Evolutionary conservation across 2,113 vertebrate species (phyloP), one percentile per base, ranked within the genome.

Genomic region (Chroicocephalus ridibundus): DNA sequence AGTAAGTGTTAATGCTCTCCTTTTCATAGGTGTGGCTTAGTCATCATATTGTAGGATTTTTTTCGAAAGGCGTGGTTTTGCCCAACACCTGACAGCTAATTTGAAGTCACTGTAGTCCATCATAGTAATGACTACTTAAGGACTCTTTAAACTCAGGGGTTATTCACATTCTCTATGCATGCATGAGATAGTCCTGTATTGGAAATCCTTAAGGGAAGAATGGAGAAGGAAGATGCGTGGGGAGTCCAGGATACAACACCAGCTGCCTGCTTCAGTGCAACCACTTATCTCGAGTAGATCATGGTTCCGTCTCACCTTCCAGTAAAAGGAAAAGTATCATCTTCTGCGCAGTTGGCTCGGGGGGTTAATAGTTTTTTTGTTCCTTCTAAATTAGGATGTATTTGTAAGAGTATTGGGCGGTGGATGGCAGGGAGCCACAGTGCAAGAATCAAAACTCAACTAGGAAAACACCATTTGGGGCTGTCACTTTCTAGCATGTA

Each of bases 391-490:
- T 62, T 27, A 42, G 17, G 6, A 11, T 64, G 7, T 49, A 52
- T 60, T 79, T 11, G 1, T 70, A 61, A 40, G 25, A 61, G 13
- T 51, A 36, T 7, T 74, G 7, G 10, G 10, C 42, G 55, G 11
- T 52, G 42, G 19, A 8, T 19, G 12, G 9, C 3, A 4, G 22
- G 3, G 3, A 34, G 22, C 5, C 6, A 15, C 2, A 47, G 19
- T 7, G 6, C 49, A 88, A 60, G 40, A 90, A 61, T 52, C 5
- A 19, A 79, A 79, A 68, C 19, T 69, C 36, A 42, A 5, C 9
- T 29, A 55, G 46, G 64, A 69, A 46, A 74, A 57, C 3, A 16
- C 10, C 22, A 29, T 31, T 72, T 80, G 24, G 1, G 0, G 5
- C 13, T 38, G 8, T 60, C 16, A 2, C 32, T 81, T 60, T 62